Conservation (phyloP, 2,113 vertebrate species). For the Sula dactylatra region DNA sequence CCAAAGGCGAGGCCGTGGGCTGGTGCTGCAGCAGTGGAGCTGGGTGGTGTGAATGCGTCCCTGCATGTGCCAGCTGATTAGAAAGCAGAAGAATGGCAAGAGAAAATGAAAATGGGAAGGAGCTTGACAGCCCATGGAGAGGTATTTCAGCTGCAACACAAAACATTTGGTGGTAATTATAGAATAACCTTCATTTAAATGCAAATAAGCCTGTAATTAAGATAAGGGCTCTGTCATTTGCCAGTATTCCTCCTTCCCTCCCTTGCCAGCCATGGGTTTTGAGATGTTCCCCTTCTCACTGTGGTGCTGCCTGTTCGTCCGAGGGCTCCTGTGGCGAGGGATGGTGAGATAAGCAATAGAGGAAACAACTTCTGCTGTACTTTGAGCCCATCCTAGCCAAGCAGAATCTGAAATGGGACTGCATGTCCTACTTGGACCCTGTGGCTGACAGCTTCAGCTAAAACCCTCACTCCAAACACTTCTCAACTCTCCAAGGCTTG, state of each 20-base stretch:
- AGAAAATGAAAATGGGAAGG: constrained; percentile 77
- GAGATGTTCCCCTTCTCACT: constrained; percentile 61
- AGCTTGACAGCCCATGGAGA: constrained; percentile 78
- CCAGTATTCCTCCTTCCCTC: constrained; percentile 45
- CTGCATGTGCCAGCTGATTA: constrained; percentile 63
- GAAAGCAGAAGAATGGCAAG: constrained; percentile 72
- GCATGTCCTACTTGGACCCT: neutral
- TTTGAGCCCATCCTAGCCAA: constrained; percentile 43
- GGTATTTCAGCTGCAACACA: constrained; percentile 81
- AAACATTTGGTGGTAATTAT: constrained; percentile 81
- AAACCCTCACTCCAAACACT: neutral
- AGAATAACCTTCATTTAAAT: constrained; percentile 86
- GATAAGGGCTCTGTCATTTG: constrained; percentile 82
- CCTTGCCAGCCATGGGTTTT: constrained; percentile 61
- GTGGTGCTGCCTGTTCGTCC: constrained; percentile 56
- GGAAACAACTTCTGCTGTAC: constrained; percentile 11
- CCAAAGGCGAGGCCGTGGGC: neutral
- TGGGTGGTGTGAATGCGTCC: constrained; percentile 21
- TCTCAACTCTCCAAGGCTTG: neutral
- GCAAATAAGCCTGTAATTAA: constrained; percentile 86
- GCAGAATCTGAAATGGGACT: neutral
- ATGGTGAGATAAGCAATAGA: neutral
- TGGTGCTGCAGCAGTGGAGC: neutral
- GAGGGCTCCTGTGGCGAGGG: neutral
- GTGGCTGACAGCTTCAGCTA: neutral